Evolutionary conservation across 2,888 invertebrate species (phyloP).

Genomic region (Podotricha telesiphe): DNA sequence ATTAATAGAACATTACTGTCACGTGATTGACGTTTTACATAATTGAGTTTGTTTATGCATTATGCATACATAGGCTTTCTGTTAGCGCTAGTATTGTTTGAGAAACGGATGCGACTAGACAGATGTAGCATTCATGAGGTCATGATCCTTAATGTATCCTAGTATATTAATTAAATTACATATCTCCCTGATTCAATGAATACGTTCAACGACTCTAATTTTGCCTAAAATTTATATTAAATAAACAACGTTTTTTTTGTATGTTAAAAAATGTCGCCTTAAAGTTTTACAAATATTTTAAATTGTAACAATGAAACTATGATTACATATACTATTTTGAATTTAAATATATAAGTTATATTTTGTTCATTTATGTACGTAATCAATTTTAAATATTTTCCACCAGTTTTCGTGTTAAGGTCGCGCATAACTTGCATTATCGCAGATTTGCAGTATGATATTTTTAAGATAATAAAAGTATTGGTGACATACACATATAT

Average conservation of each 20-base stretch:
- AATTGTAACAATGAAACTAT: too few relatives aligned
- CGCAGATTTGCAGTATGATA: not conserved
- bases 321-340: too few relatives aligned
- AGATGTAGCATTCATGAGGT: not conserved
- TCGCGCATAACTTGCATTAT: not conserved
- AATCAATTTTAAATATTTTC: not conserved
- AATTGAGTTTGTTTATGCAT: constrained; percentile 36
- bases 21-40: constrained; percentile 45
- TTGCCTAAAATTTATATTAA: not conserved
- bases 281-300: too few relatives aligned
- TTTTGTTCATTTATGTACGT: not conserved
- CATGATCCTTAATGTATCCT: not conserved
- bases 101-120: not conserved
- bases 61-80: constrained; percentile 13
- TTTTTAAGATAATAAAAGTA: not conserved
- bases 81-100: constrained; percentile 8
- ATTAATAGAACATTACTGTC: constrained; percentile 47
- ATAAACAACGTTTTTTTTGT: not conserved
- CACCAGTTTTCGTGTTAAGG: not conserved
- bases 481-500: not conserved
- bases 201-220: not conserved
- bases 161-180: not conserved
- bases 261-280: too few relatives aligned
- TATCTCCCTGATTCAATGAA: not conserved
- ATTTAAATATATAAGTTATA: not conserved